Base-by-base conservation (phyloP, 2,888 invertebrate species). In the Teleogryllus oceanicus region DNA sequence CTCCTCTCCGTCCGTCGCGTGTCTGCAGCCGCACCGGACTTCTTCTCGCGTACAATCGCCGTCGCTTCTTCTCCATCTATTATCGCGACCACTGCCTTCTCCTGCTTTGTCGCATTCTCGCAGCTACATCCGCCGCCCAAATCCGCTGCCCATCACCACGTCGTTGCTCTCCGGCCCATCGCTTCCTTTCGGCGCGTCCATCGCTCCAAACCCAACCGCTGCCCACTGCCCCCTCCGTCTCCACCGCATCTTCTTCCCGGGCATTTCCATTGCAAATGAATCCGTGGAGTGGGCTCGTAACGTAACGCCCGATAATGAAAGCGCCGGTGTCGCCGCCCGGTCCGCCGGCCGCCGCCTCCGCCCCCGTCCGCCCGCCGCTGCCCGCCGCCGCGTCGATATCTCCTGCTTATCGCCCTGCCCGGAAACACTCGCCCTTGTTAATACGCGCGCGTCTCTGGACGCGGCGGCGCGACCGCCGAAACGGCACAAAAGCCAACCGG, bases 231-330 rank as follows among this genome's bases (percentile, higher is more conserved):
- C 1, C 62, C 13, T 62, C 62, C n/a, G 62, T 62, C 62, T 0
- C 62, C n/a, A 8, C 37, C n/a, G 62, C 62, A 8, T 62, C n/a
- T n/a, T 13, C 62, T 62, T 11, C 62, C 62, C 62, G 62, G 16
- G 16, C 62, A 62, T 62, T 62, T 62, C 62, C 62, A 16, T 62
- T 62, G 62, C 62, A 62, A 62, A 62, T 62, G 62, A 62, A 62
- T 13, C 62, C 16, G 4, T 62, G 8, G 62, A 62, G 16, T 62
- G 62, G 62, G 13, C 62, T n/a, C 62, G 62, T 62, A 62, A 62
- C 62, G 16, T n/a, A 62, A 62, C 62, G 62, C 62, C 4, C 62
- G 62, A 62, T 62, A 62, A 62, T 62, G 62, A 62, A 62, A 18
- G 62, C 62, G 62, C 16, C 62, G 62, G 11, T 37, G 37, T 37